Evolutionary conservation across 2,888 invertebrate genomes (phyloP).

Genomic region (Callimorpha dominula): DNA sequence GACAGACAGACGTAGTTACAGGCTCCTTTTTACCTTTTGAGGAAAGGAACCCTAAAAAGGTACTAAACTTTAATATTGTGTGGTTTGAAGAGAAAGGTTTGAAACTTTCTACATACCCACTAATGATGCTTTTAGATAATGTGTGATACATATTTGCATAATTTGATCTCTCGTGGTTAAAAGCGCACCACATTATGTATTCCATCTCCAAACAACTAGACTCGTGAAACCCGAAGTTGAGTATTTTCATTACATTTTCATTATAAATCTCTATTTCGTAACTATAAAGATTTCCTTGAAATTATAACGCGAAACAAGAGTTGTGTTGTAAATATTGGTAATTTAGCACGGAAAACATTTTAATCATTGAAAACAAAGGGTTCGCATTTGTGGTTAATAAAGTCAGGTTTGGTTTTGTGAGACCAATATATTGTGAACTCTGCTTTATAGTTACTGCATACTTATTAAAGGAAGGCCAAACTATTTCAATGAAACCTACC

Average conservation of each 20-base stretch:
- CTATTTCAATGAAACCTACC: conserved; percentile 3
- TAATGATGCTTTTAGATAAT: neutral
- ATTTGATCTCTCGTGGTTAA: neutral
- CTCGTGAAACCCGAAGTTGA: neutral
- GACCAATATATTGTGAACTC: neutral
- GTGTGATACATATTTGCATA: neutral
- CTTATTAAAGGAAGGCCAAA: neutral
- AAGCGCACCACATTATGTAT: neutral
- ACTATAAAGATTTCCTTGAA: neutral
- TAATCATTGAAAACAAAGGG: neutral
- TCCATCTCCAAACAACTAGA: neutral
- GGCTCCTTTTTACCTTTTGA: too few relatives aligned
- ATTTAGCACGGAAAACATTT: neutral
- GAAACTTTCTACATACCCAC: neutral
- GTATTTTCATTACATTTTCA: too few relatives aligned
- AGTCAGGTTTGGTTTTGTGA: neutral
- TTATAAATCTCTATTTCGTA: too few relatives aligned
- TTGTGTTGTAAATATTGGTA: too few relatives aligned
- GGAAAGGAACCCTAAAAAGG: too few relatives aligned
- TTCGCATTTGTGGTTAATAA: neutral
- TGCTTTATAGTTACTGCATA: neutral
- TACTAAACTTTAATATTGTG: neutral
- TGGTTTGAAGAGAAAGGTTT: neutral
- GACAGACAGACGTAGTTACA: too few relatives aligned
- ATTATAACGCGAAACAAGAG: neutral